Base-by-base conservation (phyloP, 2,113 vertebrate genomes). In the Syngnathus floridae region DNA sequence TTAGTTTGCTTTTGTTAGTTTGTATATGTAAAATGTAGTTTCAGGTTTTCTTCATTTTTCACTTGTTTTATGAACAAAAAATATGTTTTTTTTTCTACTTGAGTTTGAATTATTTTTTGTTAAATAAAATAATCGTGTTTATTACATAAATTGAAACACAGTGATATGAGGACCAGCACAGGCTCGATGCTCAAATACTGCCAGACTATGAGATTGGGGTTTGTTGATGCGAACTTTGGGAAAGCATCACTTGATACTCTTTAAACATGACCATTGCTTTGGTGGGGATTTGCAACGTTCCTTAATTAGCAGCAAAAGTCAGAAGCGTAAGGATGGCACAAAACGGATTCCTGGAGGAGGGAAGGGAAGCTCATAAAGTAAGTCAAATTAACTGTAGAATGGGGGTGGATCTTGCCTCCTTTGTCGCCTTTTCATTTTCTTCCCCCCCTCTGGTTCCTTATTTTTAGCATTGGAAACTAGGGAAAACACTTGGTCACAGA, bases 401-500 rank as follows among this genome's bases (percentile, higher is more conserved):
- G 85, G 90, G 86, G 85, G 86, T 82, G 86, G 85, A 73, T 73
- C 77, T 86, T 68, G 73, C 56, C 64, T 70, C 59, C 43, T 66
- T 79, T 45, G 82, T 80, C 6, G 14, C 14, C 43, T 5, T 79
- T 82, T 58, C 79, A 72, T 82, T 72, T 72, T 48, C 73, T 74
- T 81, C 61, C 78, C 72, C 65, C 73, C 71, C 68, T 64, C 26
- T 75, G 64, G 71, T 79, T 70, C 75, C 43, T 64, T 77, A 66
- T 88, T 88, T 88, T 86, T 86, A 85, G 85, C 84, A 86, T 90
- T 86, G 84, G 82, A 74, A 81, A 81, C 82, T 77, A 79, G 81
- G 85, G 77, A 88, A 87, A 87, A 93, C 90, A 88, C 82, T 93
- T 92, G 89, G 91, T 93, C 90, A 90, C 84, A 88, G 89, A 72